These are phyloP conservation scores for Rissa tridactyla DNA, from an alignment of 2,113 vertebrate genomes.

Conservation along the genomic window DNA sequence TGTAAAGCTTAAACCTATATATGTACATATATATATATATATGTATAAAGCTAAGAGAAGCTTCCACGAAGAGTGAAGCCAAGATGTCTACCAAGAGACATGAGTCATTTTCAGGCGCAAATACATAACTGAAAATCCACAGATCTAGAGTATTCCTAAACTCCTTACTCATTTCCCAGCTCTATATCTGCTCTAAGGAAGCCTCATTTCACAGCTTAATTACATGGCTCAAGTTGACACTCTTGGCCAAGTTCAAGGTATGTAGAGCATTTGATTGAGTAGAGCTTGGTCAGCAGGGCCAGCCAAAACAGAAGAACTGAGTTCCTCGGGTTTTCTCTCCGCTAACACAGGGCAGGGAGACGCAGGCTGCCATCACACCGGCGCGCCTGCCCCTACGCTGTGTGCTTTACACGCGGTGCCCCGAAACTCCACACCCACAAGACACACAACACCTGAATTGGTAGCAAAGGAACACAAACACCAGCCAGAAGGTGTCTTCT, in stretches of 20 bases:
- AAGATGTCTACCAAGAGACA: slow-evolving; percentile 5
- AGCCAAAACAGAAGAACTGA: not conserved
- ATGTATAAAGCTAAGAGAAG: not conserved
- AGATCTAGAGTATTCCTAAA: not conserved
- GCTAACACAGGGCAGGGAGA: not conserved
- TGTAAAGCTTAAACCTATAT: not conserved
- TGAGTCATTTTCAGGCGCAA: not conserved
- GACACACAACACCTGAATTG: rapidly evolving
- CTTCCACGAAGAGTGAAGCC: not conserved
- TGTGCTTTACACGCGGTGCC: rapidly evolving
- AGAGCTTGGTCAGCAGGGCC: not conserved
- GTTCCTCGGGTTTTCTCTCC: not conserved
- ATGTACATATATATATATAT: not conserved
- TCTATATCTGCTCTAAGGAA: not conserved
- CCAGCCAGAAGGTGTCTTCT: not conserved
- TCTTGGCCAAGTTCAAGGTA: not conserved
- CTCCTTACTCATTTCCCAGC: not conserved
- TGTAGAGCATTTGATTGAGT: not conserved
- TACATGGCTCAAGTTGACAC: not conserved
- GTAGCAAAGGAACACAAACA: not conserved
- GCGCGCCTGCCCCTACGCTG: not conserved
- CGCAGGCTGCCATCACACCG: not conserved
- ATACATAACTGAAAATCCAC: not conserved
- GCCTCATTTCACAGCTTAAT: not conserved
- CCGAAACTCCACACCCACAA: not conserved